Evolutionary conservation across 2,113 vertebrate species (phyloP).

Genomic region (Aleadryas rufinucha): DNA sequence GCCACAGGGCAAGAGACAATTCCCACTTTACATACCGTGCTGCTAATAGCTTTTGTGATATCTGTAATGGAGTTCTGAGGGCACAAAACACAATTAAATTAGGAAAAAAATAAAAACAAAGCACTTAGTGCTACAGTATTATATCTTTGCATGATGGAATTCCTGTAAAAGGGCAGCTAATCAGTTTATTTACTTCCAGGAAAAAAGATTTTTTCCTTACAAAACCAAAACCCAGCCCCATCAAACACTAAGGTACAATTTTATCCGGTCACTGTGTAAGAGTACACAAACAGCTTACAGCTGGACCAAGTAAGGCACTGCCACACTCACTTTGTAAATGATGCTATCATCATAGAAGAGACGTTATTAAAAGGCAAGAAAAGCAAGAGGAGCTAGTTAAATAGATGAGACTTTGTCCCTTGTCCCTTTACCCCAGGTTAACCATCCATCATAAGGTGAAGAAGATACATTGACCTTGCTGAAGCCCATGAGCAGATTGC

Average conservation of each 20-base stretch:
- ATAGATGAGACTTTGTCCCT: not conserved
- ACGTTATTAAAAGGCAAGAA: not conserved
- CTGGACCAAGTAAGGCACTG: not conserved
- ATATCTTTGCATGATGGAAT: not conserved
- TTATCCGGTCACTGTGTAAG: not conserved
- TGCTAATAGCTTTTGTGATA: slow-evolving; percentile 48
- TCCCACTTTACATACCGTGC: not conserved
- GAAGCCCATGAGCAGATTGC: not conserved
- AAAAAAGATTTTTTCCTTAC: not conserved
- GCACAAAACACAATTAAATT: slow-evolving; percentile 21
- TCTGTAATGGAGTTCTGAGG: slow-evolving; percentile 31
- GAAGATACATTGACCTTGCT: not conserved
- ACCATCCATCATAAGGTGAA: not conserved
- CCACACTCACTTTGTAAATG: not conserved
- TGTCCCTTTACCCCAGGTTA: not conserved
- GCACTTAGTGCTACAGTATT: not conserved
- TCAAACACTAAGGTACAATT: not conserved
- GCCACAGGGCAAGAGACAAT: not conserved
- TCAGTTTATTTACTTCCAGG: not conserved
- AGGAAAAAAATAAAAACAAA: not conserved
- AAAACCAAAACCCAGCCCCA: not conserved
- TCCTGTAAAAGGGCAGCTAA: slow-evolving; percentile 27
- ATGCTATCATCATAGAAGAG: not conserved
- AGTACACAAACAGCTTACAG: not conserved
- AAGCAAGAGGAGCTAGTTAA: not conserved